Evolutionary conservation across 2,797 vertebrate genomes (phyloP).

Genomic region (Gymnoscopelus braueri): DNA sequence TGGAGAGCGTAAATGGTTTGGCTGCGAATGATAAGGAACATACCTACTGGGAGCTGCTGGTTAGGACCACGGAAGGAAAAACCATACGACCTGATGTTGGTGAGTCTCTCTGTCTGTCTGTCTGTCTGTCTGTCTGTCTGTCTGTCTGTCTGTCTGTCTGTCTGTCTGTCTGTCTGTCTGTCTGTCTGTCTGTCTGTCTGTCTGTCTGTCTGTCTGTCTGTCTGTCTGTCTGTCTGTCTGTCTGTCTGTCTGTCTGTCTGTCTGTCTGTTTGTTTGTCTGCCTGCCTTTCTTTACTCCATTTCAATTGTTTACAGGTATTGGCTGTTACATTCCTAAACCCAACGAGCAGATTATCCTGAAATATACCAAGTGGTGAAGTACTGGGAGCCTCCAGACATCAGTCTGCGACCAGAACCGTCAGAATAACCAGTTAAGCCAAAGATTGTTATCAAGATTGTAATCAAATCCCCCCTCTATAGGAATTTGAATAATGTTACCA

Average conservation of each 20-base stretch:
- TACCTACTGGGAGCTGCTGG: conserved; percentile 71
- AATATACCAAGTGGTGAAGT: conserved; percentile 54
- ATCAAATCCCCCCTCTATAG: too few species aligned
- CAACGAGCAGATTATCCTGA: conserved; percentile 62
- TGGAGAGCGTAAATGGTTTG: conserved; percentile 71
- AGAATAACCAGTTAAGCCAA: too few species aligned
- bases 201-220: conserved; percentile 20
- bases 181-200: background rate
- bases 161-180: background rate
- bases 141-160: background rate
- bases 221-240: background rate
- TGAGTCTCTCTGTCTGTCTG: conserved; percentile 37
- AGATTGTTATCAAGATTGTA: too few species aligned
- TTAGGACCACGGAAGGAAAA: conserved; percentile 16
- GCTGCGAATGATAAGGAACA: conserved; percentile 29
- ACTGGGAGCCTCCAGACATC: background rate
- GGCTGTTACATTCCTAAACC: conserved; percentile 67
- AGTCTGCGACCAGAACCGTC: background rate
- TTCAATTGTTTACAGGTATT: conserved; percentile 59
- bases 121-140: background rate
- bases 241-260: background rate
- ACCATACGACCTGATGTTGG: conserved; percentile 56
- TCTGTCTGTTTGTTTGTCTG: too few species aligned
- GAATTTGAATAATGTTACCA: too few species aligned
- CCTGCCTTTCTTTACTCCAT: too few species aligned